Evolutionary conservation across 1,140 invertebrate species (phyloP).

Genomic region (Hetaerina americana): DNA sequence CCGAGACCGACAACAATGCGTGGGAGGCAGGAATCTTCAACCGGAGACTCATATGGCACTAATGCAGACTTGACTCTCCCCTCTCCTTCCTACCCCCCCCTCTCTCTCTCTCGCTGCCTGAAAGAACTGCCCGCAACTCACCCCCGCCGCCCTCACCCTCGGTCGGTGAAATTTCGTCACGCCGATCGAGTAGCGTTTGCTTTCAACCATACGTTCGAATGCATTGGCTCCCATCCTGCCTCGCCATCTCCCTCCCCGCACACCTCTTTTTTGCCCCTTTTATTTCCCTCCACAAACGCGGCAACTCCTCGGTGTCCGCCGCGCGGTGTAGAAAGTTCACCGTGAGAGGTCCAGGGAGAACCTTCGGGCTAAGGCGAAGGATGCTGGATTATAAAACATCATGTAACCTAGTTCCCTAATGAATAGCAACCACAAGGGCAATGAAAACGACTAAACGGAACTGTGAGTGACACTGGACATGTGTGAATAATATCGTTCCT

Average conservation of each 20-base stretch:
- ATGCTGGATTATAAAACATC: too few relatives aligned
- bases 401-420: too few relatives aligned
- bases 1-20: background rate
- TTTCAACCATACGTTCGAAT: background rate
- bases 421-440: too few relatives aligned
- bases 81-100: background rate
- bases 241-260: background rate
- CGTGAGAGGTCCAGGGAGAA: too few relatives aligned
- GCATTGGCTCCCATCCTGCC: background rate
- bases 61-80: background rate
- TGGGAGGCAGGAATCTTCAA: background rate
- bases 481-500: too few relatives aligned
- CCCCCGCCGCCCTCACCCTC: background rate
- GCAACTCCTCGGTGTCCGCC: too few relatives aligned
- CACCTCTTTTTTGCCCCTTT: too few relatives aligned
- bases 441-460: too few relatives aligned
- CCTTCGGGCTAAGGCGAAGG: too few relatives aligned
- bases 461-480: too few relatives aligned
- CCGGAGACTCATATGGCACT: background rate
- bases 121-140: background rate
- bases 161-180: background rate
- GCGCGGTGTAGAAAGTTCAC: too few relatives aligned
- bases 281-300: too few relatives aligned
- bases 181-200: background rate
- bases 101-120: background rate